Conservation (phyloP, 2,797 vertebrate species). For the Pantherophis vulpinus region DNA sequence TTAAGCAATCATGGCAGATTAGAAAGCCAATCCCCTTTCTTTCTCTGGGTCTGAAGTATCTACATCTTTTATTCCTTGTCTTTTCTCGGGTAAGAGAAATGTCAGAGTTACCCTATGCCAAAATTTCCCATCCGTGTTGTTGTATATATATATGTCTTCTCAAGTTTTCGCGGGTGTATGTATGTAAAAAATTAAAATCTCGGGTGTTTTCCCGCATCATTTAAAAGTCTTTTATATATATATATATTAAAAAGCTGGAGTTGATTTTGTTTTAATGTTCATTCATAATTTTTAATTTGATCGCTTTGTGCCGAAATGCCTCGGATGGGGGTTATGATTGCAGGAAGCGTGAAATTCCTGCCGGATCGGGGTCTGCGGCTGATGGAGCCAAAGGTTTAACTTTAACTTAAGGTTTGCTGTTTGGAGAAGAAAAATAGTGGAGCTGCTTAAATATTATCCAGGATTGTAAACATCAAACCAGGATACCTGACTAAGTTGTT, state of each 20-base stretch:
- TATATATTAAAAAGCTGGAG: background rate
- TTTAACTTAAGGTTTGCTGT: background rate
- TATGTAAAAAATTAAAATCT: no score
- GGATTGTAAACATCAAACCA: background rate
- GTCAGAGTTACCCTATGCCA: background rate
- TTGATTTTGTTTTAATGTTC: background rate
- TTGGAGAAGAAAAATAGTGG: background rate
- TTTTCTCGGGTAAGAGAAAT: background rate
- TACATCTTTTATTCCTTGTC: background rate
- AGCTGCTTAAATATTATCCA: background rate
- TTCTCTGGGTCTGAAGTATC: background rate
- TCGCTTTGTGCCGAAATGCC: background rate
- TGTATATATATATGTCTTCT: no score
- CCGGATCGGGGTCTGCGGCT: background rate
- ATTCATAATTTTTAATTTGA: background rate
- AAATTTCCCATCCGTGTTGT: background rate
- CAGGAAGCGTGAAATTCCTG: background rate
- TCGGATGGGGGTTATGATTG: background rate
- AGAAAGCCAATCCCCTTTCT: background rate
- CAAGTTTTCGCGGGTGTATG: no score
- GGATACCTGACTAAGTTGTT: rapidly evolving
- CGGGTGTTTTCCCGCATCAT: no score
- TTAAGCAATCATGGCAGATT: background rate
- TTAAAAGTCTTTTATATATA: no score
- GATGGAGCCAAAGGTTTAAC: background rate